phyloP scores from a whole-genome alignment of 2,113 vertebrate species.

The Xerus inauris region DNA sequence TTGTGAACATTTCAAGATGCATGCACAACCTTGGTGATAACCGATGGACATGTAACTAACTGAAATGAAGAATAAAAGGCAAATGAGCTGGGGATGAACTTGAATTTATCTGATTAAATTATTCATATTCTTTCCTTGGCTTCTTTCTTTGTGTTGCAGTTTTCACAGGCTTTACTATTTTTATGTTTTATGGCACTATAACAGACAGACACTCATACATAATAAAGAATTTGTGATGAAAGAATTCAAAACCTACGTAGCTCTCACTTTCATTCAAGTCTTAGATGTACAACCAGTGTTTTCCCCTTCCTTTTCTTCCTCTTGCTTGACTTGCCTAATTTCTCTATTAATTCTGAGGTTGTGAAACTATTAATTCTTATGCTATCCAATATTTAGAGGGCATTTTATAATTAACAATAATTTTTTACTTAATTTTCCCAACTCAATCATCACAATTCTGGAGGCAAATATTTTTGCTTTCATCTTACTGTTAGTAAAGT shows the following conservation, averaged over 20 bases:
- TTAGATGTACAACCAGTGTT: not conserved
- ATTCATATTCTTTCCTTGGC: constrained; percentile 79
- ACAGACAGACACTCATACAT: not conserved
- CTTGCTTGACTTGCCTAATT: not conserved
- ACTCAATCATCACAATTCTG: not conserved
- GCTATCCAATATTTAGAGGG: not conserved
- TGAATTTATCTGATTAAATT: constrained; percentile 83
- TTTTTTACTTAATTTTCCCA: constrained; percentile 3
- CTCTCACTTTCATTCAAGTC: not conserved
- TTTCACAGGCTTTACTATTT: constrained; percentile 47
- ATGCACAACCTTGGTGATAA: constrained; percentile 88
- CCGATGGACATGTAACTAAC: constrained; percentile 85
- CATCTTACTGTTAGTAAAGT: not conserved
- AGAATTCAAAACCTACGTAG: not conserved
- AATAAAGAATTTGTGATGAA: not conserved
- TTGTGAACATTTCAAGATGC: constrained; percentile 93
- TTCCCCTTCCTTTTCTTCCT: not conserved
- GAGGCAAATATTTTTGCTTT: not conserved
- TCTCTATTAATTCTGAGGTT: not conserved
- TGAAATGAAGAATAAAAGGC: constrained; percentile 89
- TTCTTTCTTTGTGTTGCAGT: constrained; percentile 45
- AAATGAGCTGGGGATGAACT: constrained; percentile 84
- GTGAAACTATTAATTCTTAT: not conserved
- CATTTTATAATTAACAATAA: constrained; percentile 26
- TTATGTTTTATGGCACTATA: not conserved